Percentiles rank a stretch among this genome's conserved stretches.
Conservation (phyloP, 2,113 vertebrate genomes). For the Eudyptes chrysolophus region DNA sequence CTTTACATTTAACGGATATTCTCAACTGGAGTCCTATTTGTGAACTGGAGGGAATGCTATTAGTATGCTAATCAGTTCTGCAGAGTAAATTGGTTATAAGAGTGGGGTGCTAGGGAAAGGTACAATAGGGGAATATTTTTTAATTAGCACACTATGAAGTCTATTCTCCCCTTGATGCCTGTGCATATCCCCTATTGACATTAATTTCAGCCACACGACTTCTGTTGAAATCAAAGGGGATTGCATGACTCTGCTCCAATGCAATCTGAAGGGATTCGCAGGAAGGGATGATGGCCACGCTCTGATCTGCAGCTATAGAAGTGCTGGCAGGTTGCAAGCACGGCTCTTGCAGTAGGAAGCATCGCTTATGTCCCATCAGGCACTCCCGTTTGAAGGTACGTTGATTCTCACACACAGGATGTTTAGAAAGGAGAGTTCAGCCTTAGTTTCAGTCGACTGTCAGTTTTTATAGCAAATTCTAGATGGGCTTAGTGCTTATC, state of each 20-base stretch:
- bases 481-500: not conserved
- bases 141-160: conserved; percentile 49
- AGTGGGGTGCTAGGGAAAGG: conserved; percentile 37
- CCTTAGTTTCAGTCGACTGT: not conserved
- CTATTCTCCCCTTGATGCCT: not conserved
- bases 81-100: conserved; percentile 55
- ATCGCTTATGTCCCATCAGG: not conserved
- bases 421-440: not conserved
- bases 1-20: conserved; percentile 62
- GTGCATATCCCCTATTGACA: not conserved
- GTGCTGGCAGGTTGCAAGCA: not conserved
- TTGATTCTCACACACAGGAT: not conserved
- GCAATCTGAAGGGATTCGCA: not conserved
- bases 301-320: not conserved
- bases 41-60: conserved; percentile 52
- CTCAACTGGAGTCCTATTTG: conserved; percentile 58
- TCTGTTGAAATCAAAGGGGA: not conserved
- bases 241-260: not conserved
- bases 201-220: not conserved
- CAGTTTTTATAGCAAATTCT: not conserved
- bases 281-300: not conserved
- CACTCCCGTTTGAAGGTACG: not conserved
- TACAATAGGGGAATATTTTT: conserved; percentile 47
- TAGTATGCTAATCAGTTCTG: conserved; percentile 68
- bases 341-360: fast-evolving